A percentile compares a stretch with the other conserved stretches of the same genome.
Conservation (phyloP, 1,140 invertebrate genomes). For the Vanessa atalanta region DNA sequence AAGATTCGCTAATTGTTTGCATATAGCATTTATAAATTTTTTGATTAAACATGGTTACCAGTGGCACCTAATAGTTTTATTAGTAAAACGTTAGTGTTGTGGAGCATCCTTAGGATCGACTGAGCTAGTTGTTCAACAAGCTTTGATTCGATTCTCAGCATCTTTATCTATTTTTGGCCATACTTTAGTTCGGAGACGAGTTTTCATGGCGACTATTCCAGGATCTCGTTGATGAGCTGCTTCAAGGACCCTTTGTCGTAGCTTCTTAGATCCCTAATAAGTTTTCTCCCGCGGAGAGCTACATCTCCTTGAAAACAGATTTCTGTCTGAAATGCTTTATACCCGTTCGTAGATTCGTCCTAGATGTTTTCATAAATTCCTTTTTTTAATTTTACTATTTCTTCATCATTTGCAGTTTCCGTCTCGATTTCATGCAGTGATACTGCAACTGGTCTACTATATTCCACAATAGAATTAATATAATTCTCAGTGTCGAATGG, state of each 20-base stretch:
- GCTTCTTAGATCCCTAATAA: constrained; percentile 22
- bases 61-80: too few relatives aligned
- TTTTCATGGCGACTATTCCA: constrained; percentile 74
- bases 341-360: constrained; percentile 37
- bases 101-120: too few relatives aligned
- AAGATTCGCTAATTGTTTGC: too few relatives aligned
- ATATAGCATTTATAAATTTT: too few relatives aligned
- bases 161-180: constrained; percentile 77
- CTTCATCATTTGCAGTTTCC: constrained; percentile 19
- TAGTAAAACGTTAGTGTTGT: too few relatives aligned
- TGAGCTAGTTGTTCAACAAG: too few relatives aligned
- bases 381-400: constrained; percentile 38
- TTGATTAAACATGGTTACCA: too few relatives aligned
- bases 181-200: constrained; percentile 33
- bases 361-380: constrained; percentile 34
- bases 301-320: constrained; percentile 39
- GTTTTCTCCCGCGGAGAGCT: constrained; percentile 32
- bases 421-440: constrained; percentile 28
- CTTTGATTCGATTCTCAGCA: too few relatives aligned
- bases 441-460: constrained; percentile 25
- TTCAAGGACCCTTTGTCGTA: constrained; percentile 43
- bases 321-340: too few relatives aligned
- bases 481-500: constrained; percentile 11
- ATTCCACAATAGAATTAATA: constrained; percentile 19
- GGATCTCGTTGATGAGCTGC: constrained; percentile 77